Percentiles rank a stretch among this genome's conserved stretches.
phyloP scores from a whole-genome alignment of 1,140 invertebrate species.

The Agrypnia vestita region DNA sequence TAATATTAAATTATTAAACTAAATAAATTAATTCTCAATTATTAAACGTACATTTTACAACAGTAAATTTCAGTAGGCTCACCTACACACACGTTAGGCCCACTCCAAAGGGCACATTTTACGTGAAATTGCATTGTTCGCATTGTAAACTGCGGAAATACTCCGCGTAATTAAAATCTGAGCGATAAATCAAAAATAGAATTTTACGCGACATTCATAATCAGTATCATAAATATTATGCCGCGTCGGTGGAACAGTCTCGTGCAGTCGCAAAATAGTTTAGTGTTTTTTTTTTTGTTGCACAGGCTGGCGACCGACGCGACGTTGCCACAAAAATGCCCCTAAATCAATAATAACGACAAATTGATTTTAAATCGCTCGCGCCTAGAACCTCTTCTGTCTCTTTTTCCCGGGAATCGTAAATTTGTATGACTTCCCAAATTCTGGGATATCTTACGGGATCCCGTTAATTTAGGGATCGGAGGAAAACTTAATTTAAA shows the following conservation, averaged over 20 bases:
- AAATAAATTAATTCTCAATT: no score
- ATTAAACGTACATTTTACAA: no score
- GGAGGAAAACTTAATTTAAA: no score
- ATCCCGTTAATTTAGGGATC: no score
- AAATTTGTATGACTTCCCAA: no score
- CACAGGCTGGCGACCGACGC: neutral
- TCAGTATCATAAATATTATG: neutral
- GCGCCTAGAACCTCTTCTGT: neutral
- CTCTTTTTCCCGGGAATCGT: no score
- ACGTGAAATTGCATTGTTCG: no score
- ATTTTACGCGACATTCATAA: constrained; percentile 2
- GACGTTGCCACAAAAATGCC: neutral
- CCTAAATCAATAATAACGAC: neutral
- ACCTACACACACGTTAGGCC: constrained; percentile 49
- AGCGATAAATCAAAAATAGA: neutral
- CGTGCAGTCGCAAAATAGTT: neutral
- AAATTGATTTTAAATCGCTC: constrained; percentile 14
- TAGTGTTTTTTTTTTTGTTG: neutral
- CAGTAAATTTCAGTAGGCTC: no score
- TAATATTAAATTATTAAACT: no score
- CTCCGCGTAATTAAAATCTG: neutral
- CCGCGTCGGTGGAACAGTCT: neutral
- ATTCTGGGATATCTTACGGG: no score
- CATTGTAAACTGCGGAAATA: no score
- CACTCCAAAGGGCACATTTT: constrained; percentile 53